Base-by-base conservation (phyloP, 2,888 invertebrate genomes). In the Dyspetes luteomarginatus region DNA sequence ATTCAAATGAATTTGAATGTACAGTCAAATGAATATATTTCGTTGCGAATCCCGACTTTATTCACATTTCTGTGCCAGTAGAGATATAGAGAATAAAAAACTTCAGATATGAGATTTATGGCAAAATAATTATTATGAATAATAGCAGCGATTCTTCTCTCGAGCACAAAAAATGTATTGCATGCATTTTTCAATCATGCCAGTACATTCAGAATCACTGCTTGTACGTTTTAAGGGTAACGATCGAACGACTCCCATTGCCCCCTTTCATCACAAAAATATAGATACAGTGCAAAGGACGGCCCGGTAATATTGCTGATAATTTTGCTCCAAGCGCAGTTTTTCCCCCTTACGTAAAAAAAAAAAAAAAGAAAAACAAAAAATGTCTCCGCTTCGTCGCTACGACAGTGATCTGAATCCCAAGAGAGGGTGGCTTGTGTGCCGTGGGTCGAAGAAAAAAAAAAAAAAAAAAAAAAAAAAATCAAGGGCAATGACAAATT, bases 401-500 rank as follows among this genome's bases (percentile, higher is more conserved):
- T 52, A 55, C 15, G 64, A 62, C 15, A n/a, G 64, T 45, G 72
- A 67, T 60, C 68, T 43, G 24, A 36, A 45, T 24, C 55, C 45
- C 43, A 78, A 68, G 85, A 82, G 85, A 80, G 82, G 19, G 22
- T 28, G 3, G 43, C 12, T 19, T 19, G 19, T n/a, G 64, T 41
- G 68, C 17, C 41, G 19, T 19, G 30, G 17, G 28, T n/a, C 9
- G 28, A 55, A 67, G 7, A 15, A 56, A 48, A 64, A 62, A 50
- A 65, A 68, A 36, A 56, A 56, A 52, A 30, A 56, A 60, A 9
- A 19, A 26, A 67, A 77, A 80, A 79, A 86, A 86, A 89, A 91
- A 89, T 90, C 88, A 89, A 90, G 88, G 88, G 90, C 88, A 89
- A 91, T 91, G 91, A 91, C 90, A 91, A 91, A 91, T 91, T 91